These are phyloP conservation scores for Hirtodrosophila alboralis DNA, from an alignment of 2,888 invertebrate species.

Conservation along the genomic window DNA sequence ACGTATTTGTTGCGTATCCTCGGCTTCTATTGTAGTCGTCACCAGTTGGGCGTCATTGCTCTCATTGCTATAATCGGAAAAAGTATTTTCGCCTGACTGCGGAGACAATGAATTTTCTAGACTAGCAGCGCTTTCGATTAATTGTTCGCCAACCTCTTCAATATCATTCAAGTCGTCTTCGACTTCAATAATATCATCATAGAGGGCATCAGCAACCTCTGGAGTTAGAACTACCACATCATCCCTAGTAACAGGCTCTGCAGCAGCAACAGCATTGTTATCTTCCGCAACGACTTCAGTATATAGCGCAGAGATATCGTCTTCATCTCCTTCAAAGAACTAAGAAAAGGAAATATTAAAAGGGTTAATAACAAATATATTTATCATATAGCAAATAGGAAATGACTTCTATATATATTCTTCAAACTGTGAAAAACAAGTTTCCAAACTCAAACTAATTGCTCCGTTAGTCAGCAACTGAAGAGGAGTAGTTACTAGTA, in stretches of 20 bases:
- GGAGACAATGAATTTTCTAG: constrained; percentile 25
- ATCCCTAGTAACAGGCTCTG: not conserved
- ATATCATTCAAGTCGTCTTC: constrained; percentile 34
- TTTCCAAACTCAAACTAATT: too few species aligned
- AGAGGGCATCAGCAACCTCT: constrained; percentile 34
- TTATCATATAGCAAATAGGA: too few species aligned
- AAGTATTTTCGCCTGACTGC: constrained; percentile 32
- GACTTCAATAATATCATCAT: constrained; percentile 44
- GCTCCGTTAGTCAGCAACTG: too few species aligned
- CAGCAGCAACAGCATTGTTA: not conserved
- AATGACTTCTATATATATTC: too few species aligned
- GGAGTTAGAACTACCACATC: not conserved
- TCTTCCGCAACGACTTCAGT: constrained; percentile 18
- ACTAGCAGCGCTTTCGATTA: constrained; percentile 22
- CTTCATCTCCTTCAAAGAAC: constrained; percentile 14
- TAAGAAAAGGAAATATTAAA: not conserved
- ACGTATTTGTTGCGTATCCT: constrained; percentile 44
- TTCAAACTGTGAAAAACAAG: too few species aligned
- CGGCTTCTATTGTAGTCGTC: constrained; percentile 45
- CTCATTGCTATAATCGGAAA: constrained; percentile 48
- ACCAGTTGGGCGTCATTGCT: constrained; percentile 48
- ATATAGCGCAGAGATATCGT: constrained; percentile 24
- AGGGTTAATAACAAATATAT: not conserved
- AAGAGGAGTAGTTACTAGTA: too few species aligned
- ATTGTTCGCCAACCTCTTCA: constrained; percentile 27